Evolutionary conservation across 2,888 invertebrate species (phyloP).

Genomic region (Epirrhoe alternata): DNA sequence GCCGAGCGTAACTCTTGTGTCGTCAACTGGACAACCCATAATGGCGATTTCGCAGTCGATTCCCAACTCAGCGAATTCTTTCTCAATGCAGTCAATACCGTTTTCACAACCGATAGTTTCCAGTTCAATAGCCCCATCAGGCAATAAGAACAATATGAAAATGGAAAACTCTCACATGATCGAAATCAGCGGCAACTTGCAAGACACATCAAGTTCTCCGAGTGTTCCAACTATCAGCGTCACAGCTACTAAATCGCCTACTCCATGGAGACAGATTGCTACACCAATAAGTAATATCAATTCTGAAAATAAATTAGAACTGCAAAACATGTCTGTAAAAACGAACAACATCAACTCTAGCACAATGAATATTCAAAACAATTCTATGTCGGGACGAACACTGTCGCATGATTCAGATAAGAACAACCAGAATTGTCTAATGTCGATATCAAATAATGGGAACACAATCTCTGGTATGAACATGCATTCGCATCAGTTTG

Average conservation of each 20-base stretch:
- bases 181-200: constrained; percentile 79
- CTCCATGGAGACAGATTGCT: constrained; percentile 76
- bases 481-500: constrained; percentile 75
- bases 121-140: constrained; percentile 75
- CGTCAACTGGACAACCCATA: constrained; percentile 77
- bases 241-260: constrained; percentile 77
- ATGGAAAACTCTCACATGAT: constrained; percentile 79
- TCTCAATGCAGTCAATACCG: constrained; percentile 77
- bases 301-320: constrained; percentile 69
- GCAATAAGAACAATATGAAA: constrained; percentile 71
- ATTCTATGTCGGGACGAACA: constrained; percentile 59
- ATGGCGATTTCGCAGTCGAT: constrained; percentile 81
- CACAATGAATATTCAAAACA: constrained; percentile 67
- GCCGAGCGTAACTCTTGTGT: constrained; percentile 76
- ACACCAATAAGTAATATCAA: constrained; percentile 54
- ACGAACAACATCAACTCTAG: constrained; percentile 61
- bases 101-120: constrained; percentile 81
- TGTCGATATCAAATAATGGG: constrained; percentile 64
- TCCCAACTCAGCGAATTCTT: constrained; percentile 68
- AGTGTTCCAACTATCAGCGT: constrained; percentile 78
- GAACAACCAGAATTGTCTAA: constrained; percentile 70
- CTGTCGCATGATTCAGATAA: constrained; percentile 72
- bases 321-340: constrained; percentile 71
- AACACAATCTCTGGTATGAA: constrained; percentile 63
- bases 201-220: constrained; percentile 66